Conservation (phyloP, 2,888 invertebrate genomes). For the Drosophila helvetica region DNA sequence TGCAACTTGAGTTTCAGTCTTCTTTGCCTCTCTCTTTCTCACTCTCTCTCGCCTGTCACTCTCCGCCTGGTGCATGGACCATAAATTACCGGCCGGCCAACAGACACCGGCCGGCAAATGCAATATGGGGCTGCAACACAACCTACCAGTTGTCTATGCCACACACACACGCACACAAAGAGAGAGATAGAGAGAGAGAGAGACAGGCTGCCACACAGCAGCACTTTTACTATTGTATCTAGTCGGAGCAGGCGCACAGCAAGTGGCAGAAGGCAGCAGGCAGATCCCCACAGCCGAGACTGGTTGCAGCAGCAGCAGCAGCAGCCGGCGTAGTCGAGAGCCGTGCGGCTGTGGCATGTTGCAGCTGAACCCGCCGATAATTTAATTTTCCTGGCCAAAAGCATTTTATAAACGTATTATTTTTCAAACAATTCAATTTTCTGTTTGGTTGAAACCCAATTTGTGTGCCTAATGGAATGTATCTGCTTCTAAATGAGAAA, state of each 20-base stretch:
- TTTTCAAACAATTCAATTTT: slow-evolving; percentile 58
- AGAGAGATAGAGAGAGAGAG: not conserved
- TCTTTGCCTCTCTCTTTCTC: slow-evolving; percentile 37
- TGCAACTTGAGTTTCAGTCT: slow-evolving; percentile 25
- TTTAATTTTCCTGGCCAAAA: slow-evolving; percentile 35
- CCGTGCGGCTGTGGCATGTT: slow-evolving; percentile 27
- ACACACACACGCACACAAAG: slow-evolving; percentile 39
- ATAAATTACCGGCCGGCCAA: slow-evolving; percentile 73
- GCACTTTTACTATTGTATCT: slow-evolving; percentile 83
- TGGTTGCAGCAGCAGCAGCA: slow-evolving; percentile 41
- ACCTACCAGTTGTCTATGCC: slow-evolving; percentile 57
- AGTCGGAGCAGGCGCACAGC: slow-evolving; percentile 83
- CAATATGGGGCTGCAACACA: slow-evolving; percentile 22
- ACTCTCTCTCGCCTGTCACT: slow-evolving; percentile 24
- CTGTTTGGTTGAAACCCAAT: slow-evolving; percentile 47
- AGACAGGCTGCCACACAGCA: slow-evolving; percentile 26
- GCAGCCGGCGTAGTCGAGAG: too few species aligned
- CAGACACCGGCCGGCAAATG: slow-evolving; percentile 60
- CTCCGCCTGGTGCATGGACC: slow-evolving; percentile 42
- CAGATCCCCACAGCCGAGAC: slow-evolving; percentile 61
- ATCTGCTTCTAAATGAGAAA: slow-evolving; percentile 31
- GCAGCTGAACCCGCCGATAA: slow-evolving; percentile 10
- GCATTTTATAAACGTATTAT: slow-evolving; percentile 2
- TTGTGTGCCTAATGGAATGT: slow-evolving; percentile 50
- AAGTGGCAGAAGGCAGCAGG: slow-evolving; percentile 60